Evolutionary conservation across 2,113 vertebrate genomes (phyloP), one percentile per base, ranked within the genome.

Genomic region (Peromyscus maniculatus): DNA sequence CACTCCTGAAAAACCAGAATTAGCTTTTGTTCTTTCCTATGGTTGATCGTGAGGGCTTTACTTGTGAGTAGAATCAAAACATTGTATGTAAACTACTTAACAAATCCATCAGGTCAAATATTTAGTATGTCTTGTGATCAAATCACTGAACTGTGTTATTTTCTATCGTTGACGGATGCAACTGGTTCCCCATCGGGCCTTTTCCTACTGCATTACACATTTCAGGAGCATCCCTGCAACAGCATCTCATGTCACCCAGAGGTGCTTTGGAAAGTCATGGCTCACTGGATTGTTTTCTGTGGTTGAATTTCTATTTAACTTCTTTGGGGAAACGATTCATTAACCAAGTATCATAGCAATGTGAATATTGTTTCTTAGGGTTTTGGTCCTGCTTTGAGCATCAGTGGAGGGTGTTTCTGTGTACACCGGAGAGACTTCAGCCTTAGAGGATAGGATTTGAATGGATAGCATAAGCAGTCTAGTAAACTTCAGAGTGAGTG

Each of bases 201-300:
- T 75, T 78, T 19, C 69, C 66, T 72, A 13, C 79, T 94, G 49
- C 28, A 28, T 43, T 66, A 33, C 91, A 39, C 43, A 52, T 24
- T 22, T 71, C 11, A 55, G 94, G 67, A 74, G 43, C 84, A 10
- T 93, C 43, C 39, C 87, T 39, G 88, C 89, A 67, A 72, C 75
- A 94, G 82, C 80, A 21, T 64, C 7, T 92, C n/a, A 24, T n/a
- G 15, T 9, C 2, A 84, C 62, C 19, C 1, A 46, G 74, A 17
- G 43, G 74, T 21, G 57, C 26, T 74, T 67, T 74, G 83, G 93
- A 57, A 94, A 94, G 46, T 0, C 33, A 22, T 77, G 84, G 92
- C 87, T 92, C 28, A 79, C 46, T 90, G 7, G 8, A 80, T 39
- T 87, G 77, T 79, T 93, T 91, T 89, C 39, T 97, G 5, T 77